Evolutionary conservation across 2,888 invertebrate genomes (phyloP).

Genomic region (Clostera curtula): DNA sequence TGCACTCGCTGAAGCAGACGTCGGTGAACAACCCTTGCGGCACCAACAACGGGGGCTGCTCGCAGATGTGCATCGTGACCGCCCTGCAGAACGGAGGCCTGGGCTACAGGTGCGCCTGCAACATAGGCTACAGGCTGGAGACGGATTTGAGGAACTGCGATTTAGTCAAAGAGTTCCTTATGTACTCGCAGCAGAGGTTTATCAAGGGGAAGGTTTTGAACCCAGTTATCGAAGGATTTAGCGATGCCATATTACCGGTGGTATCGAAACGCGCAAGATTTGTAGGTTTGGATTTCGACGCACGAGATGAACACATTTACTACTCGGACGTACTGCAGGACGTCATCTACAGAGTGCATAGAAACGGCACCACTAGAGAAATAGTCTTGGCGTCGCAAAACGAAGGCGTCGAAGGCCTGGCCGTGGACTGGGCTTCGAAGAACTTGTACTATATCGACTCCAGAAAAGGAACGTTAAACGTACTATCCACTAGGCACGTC

Average conservation of each 20-base stretch:
- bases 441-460: conserved; percentile 97
- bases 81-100: conserved; percentile 81
- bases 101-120: conserved; percentile 93
- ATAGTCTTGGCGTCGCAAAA: conserved; percentile 96
- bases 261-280: conserved; percentile 93
- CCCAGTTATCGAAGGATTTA: conserved; percentile 92
- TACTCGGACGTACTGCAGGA: conserved; percentile 98
- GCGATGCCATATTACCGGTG: conserved; percentile 96
- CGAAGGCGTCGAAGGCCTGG: conserved; percentile 96
- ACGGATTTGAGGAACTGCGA: conserved; percentile 86
- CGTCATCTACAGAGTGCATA: conserved; percentile 89
- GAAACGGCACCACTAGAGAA: conserved; percentile 86
- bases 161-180: conserved; percentile 89
- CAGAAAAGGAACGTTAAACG: conserved; percentile 94
- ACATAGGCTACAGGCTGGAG: conserved; percentile 87
- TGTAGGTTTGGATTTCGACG: conserved; percentile 96
- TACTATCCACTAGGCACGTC: conserved; percentile 90
- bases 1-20: conserved; percentile 86
- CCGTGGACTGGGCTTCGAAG: conserved; percentile 96
- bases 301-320: conserved; percentile 92
- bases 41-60: conserved; percentile 90
- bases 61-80: conserved; percentile 95
- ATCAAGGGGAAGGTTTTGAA: conserved; percentile 94
- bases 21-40: conserved; percentile 89
- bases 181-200: conserved; percentile 96